Base-by-base conservation (phyloP, 2,113 vertebrate species). In the Rhinolophus sinicus region DNA sequence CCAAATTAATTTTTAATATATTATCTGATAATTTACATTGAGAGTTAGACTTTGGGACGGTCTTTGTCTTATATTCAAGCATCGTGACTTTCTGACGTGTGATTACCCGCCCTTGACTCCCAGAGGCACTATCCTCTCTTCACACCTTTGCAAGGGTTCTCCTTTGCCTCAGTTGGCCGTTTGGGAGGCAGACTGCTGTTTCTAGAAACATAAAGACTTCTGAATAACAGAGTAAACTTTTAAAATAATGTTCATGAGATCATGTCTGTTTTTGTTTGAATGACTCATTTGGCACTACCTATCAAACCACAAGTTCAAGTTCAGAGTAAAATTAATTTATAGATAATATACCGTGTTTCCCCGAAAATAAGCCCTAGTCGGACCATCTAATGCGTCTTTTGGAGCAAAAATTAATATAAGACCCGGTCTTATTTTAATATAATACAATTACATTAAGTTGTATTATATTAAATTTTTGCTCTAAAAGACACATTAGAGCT, bases 201-300 rank as follows among this genome's bases (percentile, higher is more conserved):
- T 97, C 97, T 91, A 88, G 87, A 95, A 93, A 93, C 78, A 50
- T 22, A 44, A 95, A 77, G 81, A 90, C 38, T 96, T 95, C 87
- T 96, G 90, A 96, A 95, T 94, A 97, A 94, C 91, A 62, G 47
- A 80, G 75, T 58, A 44, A 96, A 96, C 24, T 89, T 96, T 88
- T 69, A 60, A 94, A 94, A 89, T 91, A 88, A 95, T 90, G 44
- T 60, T 90, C 62, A 58, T 92, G 95, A 97, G 92, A 82, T 94
- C 95, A 92, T 92, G 70, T 82, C 86, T 89, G 91, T 84, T 94
- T 38, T 90, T 60, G 24, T 84, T 64, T 72, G 70, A 76, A 33
- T 93, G 96, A 96, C 47, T 97, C 86, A 54, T 93, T n/a, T 52
- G 93, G 60, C 19, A 22, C 70, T 85, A 90, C 72, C 54, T 88